Percentiles rank a stretch among this genome's conserved stretches.
Evolutionary conservation across 2,797 vertebrate species (phyloP).

Genomic region (Sebastiscus tertius): DNA sequence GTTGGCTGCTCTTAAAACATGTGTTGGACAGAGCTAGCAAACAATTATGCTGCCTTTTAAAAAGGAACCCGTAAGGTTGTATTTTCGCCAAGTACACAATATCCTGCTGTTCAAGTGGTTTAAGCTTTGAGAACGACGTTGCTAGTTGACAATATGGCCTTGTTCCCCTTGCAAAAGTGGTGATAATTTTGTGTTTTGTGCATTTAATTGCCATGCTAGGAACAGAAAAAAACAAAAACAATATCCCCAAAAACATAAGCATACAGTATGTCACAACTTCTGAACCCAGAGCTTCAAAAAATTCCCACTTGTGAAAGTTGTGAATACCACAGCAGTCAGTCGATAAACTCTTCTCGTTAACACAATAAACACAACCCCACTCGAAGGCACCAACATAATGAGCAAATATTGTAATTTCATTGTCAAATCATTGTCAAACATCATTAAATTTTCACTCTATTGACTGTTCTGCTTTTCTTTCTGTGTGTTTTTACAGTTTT

Average conservation of each 20-base stretch:
- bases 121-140: background rate
- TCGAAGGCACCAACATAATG: background rate
- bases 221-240: background rate
- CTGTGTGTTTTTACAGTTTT: slow-evolving; percentile 81
- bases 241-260: background rate
- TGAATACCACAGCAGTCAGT: background rate
- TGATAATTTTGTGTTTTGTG: background rate
- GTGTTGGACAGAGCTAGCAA: background rate
- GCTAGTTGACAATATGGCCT: slow-evolving; percentile 9
- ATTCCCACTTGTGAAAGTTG: background rate
- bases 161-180: background rate
- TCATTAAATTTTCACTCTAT: background rate
- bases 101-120: slow-evolving; percentile 9
- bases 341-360: background rate
- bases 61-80: background rate
- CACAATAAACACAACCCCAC: background rate
- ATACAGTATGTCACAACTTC: background rate
- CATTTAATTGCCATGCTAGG: background rate
- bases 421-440: background rate
- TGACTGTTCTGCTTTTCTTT: slow-evolving; percentile 6
- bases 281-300: background rate
- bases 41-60: slow-evolving; percentile 14
- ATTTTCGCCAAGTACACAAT: slow-evolving; percentile 18
- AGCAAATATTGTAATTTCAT: slow-evolving; percentile 11
- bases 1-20: background rate